Evolutionary conservation across 2,888 invertebrate species (phyloP).

Genomic region (Dione juno): DNA sequence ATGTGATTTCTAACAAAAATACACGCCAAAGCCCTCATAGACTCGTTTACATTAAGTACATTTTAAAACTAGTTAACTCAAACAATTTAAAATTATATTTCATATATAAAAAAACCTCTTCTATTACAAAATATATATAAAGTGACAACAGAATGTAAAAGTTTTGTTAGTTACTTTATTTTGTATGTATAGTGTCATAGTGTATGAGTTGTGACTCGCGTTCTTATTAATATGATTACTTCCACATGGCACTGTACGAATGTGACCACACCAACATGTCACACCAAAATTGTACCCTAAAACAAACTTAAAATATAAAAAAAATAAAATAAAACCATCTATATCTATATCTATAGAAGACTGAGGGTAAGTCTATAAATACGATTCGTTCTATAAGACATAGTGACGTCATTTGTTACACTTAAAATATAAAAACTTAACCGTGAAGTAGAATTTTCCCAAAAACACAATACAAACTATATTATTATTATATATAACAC

Average conservation of each 20-base stretch:
- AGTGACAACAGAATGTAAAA: neutral
- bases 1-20: constrained; percentile 16
- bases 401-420: constrained; percentile 23
- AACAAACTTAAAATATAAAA: constrained; percentile 4
- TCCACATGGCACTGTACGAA: constrained; percentile 25
- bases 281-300: constrained; percentile 2
- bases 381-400: neutral
- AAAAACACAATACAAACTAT: constrained; percentile 48
- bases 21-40: neutral
- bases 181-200: constrained; percentile 13
- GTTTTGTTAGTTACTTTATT: neutral
- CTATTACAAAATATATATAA: constrained; percentile 1
- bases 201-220: no score
- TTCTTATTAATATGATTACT: neutral
- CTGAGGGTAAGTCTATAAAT: constrained; percentile 8
- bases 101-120: neutral
- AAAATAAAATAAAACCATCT: constrained; percentile 14
- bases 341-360: constrained; percentile 24
- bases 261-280: constrained; percentile 6
- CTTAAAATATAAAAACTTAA: constrained; percentile 34
- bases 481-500: constrained; percentile 49
- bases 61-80: constrained; percentile 7
- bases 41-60: neutral
- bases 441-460: constrained; percentile 49
- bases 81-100: neutral